phyloP scores from a whole-genome alignment of 2,113 vertebrate species.

The Monopterus albus region DNA sequence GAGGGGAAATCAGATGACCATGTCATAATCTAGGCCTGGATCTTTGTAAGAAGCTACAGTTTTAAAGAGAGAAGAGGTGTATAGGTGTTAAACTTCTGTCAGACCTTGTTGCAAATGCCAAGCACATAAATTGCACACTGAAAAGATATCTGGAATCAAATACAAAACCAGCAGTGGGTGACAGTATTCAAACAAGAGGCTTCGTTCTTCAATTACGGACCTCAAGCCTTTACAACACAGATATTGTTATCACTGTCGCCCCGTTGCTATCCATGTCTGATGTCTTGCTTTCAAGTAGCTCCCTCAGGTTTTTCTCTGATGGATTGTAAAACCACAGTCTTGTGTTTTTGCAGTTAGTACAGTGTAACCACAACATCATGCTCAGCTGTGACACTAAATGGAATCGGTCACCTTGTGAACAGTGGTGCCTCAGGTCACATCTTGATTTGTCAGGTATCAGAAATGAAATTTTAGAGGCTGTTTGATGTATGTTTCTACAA shows the following conservation, averaged over 20 bases:
- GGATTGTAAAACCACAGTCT: conserved; percentile 35
- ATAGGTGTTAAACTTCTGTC: background rate
- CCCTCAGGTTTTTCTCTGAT: conserved; percentile 47
- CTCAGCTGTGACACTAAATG: conserved; percentile 5
- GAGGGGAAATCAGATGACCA: conserved; percentile 69
- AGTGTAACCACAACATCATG: conserved; percentile 26
- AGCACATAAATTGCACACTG: conserved; percentile 2
- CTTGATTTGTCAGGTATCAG: conserved; percentile 8
- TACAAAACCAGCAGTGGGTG: conserved; percentile 43
- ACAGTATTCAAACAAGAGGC: conserved; percentile 39
- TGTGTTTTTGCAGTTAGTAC: conserved; percentile 17
- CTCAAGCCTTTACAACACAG: conserved; percentile 39
- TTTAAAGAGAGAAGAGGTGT: conserved; percentile 5
- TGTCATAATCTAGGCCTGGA: conserved; percentile 67
- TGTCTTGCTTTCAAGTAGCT: conserved; percentile 57
- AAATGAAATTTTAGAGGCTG: conserved; percentile 1
- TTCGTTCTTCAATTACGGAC: conserved; percentile 27
- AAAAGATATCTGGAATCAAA: conserved; percentile 32
- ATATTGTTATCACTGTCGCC: conserved; percentile 50
- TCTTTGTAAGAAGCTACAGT: conserved; percentile 12
- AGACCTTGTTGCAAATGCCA: background rate
- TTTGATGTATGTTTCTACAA: too few species aligned
- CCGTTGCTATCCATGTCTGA: conserved; percentile 41
- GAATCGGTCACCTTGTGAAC: conserved; percentile 9
- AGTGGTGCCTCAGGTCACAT: background rate